Percentiles rank a stretch among this genome's conserved stretches.
Conservation (phyloP, 2,888 invertebrate genomes). For the Oscheius sp. region DNA sequence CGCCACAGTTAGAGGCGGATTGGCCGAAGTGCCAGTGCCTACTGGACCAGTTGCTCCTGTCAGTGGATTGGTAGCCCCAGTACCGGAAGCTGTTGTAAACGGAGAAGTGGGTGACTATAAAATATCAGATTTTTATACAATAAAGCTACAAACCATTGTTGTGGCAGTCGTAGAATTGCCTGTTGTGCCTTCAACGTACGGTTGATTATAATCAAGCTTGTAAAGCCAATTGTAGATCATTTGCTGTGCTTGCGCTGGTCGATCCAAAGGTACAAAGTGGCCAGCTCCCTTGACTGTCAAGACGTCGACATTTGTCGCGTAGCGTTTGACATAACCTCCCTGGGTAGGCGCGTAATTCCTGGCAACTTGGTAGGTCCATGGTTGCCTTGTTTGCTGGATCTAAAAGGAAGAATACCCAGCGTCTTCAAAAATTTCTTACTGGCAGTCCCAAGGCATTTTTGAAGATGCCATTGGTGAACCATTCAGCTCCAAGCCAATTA, state of each 20-base stretch:
- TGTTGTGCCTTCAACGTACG: not conserved
- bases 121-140: too few relatives aligned
- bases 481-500: slow-evolving; percentile 52
- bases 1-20: too few relatives aligned
- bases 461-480: slow-evolving; percentile 39
- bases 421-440: not conserved
- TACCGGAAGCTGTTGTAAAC: not conserved
- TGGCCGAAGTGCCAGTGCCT: too few relatives aligned
- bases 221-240: slow-evolving; percentile 53
- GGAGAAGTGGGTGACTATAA: not conserved
- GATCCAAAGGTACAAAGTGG: slow-evolving; percentile 54
- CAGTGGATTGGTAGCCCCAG: not conserved
- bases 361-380: slow-evolving; percentile 46
- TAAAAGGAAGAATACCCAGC: not conserved
- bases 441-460: slow-evolving; percentile 17
- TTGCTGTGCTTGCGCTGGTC: slow-evolving; percentile 51
- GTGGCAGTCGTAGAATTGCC: not conserved
- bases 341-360: slow-evolving; percentile 24
- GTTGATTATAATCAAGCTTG: slow-evolving; percentile 44
- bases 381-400: slow-evolving; percentile 20
- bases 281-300: slow-evolving; percentile 55
- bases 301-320: slow-evolving; percentile 44
- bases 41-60: too few relatives aligned
- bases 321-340: slow-evolving; percentile 45
- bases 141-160: not conserved